Conservation (phyloP, 2,797 vertebrate species). For the Eulemur albifrons region DNA sequence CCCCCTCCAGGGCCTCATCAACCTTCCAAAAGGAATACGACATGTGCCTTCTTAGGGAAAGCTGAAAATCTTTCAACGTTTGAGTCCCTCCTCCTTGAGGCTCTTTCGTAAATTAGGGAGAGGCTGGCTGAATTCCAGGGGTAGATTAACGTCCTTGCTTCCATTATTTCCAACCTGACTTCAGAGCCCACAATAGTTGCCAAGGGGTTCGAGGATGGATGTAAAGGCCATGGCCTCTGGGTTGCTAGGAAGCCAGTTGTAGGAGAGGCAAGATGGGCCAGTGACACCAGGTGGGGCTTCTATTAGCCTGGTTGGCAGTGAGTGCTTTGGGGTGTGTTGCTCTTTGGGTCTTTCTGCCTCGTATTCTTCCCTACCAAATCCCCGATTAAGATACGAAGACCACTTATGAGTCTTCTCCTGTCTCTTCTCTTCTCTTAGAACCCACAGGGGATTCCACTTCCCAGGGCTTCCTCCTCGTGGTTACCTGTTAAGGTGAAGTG, state of each 20-base stretch:
- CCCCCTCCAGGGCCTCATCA: constrained; percentile 36
- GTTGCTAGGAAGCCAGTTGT: not conserved
- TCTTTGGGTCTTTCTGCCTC: not conserved
- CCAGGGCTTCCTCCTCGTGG: not conserved
- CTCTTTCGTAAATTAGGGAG: not conserved
- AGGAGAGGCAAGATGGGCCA: not conserved
- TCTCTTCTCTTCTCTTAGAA: not conserved
- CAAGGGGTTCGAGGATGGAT: not conserved
- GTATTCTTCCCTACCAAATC: not conserved
- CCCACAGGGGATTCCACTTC: not conserved
- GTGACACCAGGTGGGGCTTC: not conserved
- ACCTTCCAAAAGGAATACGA: not conserved
- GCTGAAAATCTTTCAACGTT: not conserved
- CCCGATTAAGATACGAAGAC: not conserved
- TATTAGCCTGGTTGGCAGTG: not conserved
- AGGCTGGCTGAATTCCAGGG: not conserved
- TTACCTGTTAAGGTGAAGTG: not conserved
- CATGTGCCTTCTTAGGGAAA: not conserved
- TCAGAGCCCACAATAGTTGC: not conserved
- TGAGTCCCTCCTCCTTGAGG: not conserved
- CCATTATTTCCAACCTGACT: not conserved
- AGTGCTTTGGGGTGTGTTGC: not conserved
- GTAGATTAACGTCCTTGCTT: not conserved
- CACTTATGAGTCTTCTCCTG: not conserved
- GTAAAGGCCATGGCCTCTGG: not conserved